Evolutionary conservation across 1,140 invertebrate species (phyloP).

Genomic region (Bombus sylvicola): DNA sequence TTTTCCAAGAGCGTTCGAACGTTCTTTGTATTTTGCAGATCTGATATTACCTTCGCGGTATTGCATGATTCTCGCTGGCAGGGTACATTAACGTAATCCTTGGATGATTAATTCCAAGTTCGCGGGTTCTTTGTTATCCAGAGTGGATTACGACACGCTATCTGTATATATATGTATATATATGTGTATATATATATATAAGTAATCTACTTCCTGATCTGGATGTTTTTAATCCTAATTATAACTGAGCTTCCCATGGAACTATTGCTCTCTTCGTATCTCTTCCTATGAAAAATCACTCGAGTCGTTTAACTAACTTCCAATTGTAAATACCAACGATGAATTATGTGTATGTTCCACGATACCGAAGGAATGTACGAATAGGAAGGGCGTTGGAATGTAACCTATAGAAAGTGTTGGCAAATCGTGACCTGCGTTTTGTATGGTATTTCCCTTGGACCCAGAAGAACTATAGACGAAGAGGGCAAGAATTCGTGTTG

Average conservation of each 20-base stretch:
- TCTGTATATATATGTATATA: neutral
- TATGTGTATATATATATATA: neutral
- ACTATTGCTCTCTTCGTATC: neutral
- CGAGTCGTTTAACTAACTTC: neutral
- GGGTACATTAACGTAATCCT: neutral
- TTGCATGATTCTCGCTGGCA: neutral
- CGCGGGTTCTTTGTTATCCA: neutral
- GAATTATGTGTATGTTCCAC: neutral
- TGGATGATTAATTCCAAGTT: neutral
- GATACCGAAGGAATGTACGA: neutral
- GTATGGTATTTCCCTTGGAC: neutral
- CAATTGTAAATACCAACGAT: neutral
- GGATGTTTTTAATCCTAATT: neutral
- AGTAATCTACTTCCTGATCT: neutral
- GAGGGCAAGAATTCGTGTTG: neutral
- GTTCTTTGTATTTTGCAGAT: neutral
- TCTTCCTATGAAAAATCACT: neutral
- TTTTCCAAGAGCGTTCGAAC: too few species aligned
- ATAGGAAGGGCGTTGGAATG: too few species aligned
- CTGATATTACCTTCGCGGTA: neutral
- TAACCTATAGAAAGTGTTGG: neutral
- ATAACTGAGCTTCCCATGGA: neutral
- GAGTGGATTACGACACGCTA: neutral
- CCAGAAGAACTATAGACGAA: neutral
- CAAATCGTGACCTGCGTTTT: neutral